Conservation (phyloP, 2,888 invertebrate species). For the Drosophila parthenogenetica region DNA sequence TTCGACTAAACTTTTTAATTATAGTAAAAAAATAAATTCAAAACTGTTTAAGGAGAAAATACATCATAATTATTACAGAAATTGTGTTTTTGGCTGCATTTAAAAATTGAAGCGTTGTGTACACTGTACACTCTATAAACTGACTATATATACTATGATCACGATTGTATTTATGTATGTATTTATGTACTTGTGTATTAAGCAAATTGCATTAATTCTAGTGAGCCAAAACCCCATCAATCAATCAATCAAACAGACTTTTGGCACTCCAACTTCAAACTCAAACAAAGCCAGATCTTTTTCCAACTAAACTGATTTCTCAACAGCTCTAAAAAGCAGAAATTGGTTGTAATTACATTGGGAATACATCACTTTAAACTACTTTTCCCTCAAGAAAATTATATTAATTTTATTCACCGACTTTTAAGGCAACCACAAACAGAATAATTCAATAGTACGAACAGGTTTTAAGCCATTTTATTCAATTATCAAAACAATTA, state of each 20-base stretch:
- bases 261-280: conserved; percentile 39
- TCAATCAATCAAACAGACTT: conserved; percentile 1
- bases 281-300: conserved; percentile 6
- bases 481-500: conserved; percentile 28
- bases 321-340: neutral
- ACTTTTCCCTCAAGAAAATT: neutral
- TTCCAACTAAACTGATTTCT: conserved; percentile 1
- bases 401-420: neutral
- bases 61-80: conserved; percentile 26
- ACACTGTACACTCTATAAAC: conserved; percentile 60
- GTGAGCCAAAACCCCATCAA: conserved; percentile 45
- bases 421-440: neutral
- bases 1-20: conserved; percentile 53
- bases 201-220: conserved; percentile 68
- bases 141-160: conserved; percentile 69
- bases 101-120: conserved; percentile 53
- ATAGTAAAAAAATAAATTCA: conserved; percentile 54
- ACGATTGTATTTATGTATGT: conserved; percentile 75
- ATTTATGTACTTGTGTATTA: conserved; percentile 68
- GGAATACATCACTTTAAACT: neutral
- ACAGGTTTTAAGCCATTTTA: conserved; percentile 35
- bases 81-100: conserved; percentile 69
- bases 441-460: conserved; percentile 28
- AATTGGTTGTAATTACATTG: neutral
- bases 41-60: neutral